phyloP scores from a whole-genome alignment of 2,888 invertebrate species.

The Uloborus plumipes region DNA sequence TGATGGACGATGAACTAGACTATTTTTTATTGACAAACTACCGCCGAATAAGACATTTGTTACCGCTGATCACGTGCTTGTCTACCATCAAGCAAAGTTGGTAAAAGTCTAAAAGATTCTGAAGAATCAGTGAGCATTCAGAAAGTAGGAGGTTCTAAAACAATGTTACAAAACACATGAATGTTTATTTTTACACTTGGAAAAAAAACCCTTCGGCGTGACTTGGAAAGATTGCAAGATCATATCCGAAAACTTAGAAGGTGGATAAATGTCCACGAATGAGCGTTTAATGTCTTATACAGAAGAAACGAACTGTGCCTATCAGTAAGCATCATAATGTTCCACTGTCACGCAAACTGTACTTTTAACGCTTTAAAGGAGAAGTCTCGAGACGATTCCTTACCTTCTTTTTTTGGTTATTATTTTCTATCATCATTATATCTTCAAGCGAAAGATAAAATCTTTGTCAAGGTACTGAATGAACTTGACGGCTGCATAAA shows the following conservation, averaged over 20 bases:
- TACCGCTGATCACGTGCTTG: constrained; percentile 36
- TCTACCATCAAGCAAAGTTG: constrained; percentile 55
- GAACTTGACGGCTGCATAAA: too few relatives aligned
- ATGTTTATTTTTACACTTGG: constrained; percentile 27
- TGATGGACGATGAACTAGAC: too few relatives aligned
- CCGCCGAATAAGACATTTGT: background rate
- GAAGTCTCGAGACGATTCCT: background rate
- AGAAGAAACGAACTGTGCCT: constrained; percentile 35
- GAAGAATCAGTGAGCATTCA: constrained; percentile 3
- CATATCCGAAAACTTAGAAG: constrained; percentile 22
- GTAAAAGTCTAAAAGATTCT: constrained; percentile 44
- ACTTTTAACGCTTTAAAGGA: constrained; percentile 52
- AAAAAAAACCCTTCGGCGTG: constrained; percentile 32
- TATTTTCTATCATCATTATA: constrained; percentile 1
- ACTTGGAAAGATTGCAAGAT: constrained; percentile 20
- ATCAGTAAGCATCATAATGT: constrained; percentile 50
- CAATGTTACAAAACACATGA: constrained; percentile 30
- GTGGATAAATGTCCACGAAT: constrained; percentile 50
- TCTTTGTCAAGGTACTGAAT: background rate
- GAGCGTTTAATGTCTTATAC: constrained; percentile 55
- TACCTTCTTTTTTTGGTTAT: too few relatives aligned
- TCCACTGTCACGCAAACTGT: constrained; percentile 51
- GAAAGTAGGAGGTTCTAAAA: constrained; percentile 36
- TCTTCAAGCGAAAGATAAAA: constrained; percentile 15
- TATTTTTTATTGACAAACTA: constrained; percentile 1